These are phyloP conservation scores for Gulo gulo DNA, from an alignment of 2,113 vertebrate genomes.

Conservation along the genomic window DNA sequence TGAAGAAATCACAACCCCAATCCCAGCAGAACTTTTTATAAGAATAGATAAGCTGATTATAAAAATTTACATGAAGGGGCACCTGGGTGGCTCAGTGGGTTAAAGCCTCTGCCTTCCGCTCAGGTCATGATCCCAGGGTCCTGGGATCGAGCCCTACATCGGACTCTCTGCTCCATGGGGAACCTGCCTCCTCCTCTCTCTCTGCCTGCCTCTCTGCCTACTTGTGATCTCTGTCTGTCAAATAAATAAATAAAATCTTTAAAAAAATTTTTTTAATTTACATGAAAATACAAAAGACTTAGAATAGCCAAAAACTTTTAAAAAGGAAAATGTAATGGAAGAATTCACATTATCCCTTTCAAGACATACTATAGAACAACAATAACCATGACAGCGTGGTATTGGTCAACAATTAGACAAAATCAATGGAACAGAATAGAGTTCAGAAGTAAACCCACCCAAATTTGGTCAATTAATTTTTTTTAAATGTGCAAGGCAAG, in stretches of 20 bases:
- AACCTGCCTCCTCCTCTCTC: no score
- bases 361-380: not conserved
- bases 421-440: not conserved
- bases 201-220: no score
- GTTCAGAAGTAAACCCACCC: not conserved
- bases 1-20: not conserved
- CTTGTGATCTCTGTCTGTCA: no score
- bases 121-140: no score
- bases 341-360: not conserved
- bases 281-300: not conserved
- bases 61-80: not conserved
- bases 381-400: not conserved
- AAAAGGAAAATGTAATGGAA: not conserved
- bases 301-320: not conserved
- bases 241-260: no score
- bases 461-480: not conserved
- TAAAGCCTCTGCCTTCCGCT: no score
- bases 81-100: no score
- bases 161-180: no score
- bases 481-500: not conserved
- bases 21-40: not conserved
- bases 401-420: not conserved
- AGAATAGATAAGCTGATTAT: not conserved
- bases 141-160: no score
- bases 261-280: not conserved